A percentile compares a stretch with the other conserved stretches of the same genome.
phyloP scores from a whole-genome alignment of 2,797 vertebrate species.

The Acipenser transmontanus region DNA sequence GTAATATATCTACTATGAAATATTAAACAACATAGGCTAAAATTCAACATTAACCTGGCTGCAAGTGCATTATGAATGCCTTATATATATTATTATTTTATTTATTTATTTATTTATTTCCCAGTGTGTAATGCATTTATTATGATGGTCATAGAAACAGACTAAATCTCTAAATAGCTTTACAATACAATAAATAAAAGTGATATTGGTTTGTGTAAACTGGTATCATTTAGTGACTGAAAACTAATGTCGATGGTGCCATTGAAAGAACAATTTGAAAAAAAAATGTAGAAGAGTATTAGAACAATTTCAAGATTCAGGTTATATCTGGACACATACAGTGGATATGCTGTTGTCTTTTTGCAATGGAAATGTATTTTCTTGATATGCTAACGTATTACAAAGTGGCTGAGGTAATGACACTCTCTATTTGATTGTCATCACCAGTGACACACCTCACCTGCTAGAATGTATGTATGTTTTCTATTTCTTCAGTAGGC shows the following conservation, averaged over 20 bases:
- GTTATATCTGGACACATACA: slow-evolving; percentile 47
- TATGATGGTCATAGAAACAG: slow-evolving; percentile 55
- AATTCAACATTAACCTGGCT: slow-evolving; percentile 83
- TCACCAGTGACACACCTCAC: slow-evolving; percentile 59
- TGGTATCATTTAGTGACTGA: slow-evolving; percentile 36
- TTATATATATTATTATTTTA: slow-evolving; percentile 43
- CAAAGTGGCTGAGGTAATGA: slow-evolving; percentile 86
- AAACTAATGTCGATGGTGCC: not conserved
- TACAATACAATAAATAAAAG: slow-evolving; percentile 55
- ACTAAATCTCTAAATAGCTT: slow-evolving; percentile 50
- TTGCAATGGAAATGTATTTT: slow-evolving; percentile 69
- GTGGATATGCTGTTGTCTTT: slow-evolving; percentile 66
- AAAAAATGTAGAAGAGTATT: slow-evolving; percentile 38
- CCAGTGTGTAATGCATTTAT: slow-evolving; percentile 76
- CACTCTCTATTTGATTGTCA: slow-evolving; percentile 77
- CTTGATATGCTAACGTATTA: slow-evolving; percentile 80
- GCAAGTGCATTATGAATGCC: slow-evolving; percentile 72
- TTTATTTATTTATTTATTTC: slow-evolving; percentile 57
- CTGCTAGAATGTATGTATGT: slow-evolving; percentile 18
- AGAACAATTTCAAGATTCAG: slow-evolving; percentile 35
- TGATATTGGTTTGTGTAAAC: slow-evolving; percentile 76
- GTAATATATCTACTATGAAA: slow-evolving; percentile 67
- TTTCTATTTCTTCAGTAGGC: slow-evolving; percentile 3
- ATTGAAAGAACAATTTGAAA: slow-evolving; percentile 42
- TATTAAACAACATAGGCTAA: slow-evolving; percentile 82